Base-by-base conservation (phyloP, 2,797 vertebrate species). In the Crenichthys baileyi region DNA sequence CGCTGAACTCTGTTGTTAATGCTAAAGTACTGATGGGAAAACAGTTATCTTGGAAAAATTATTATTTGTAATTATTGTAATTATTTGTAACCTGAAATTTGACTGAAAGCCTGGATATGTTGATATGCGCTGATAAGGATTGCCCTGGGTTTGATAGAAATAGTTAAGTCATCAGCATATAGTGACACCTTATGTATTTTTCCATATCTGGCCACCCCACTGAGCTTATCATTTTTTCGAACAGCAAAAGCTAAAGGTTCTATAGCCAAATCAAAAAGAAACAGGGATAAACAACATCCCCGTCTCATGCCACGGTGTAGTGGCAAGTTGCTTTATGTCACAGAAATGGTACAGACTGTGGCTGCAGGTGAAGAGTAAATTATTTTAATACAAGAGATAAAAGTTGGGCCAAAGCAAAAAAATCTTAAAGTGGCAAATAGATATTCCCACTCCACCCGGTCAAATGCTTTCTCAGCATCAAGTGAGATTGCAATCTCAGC, bases 371-470 rank as follows among this genome's bases (percentile, higher is more conserved):
- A 63, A 75, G 73, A 63, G 18, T 51, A 63, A 44, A 51, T 75
- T 63, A 46, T 65, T 75, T 46, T 75, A 48, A 75, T 41, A 44
- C 46, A 75, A 46, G 58, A 63, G 26, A 75, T 16, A 50, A 63
- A 75, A 48, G 44, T n/a, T 39, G 29, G 60, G 60, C 44, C 48
- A 36, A 65, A 65, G 29, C 31, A 56, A 56, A 56, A 7, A 4
- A 4, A 5, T 3, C 22, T 56, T 56, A 56, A 56, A 22, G 53
- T 56, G 20, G 53, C 53, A 20, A 56, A 56, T 56, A 56, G 53
- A 56, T 56, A 56, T 56, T 56, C 53, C 18, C 51, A 53, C 51
- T 53, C 51, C 51, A 53, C 15, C 51, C 20, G 11, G 13, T 53
- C 51, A 20, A 53, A 53, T 53, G 51, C 51, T 53, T 53, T 53